These are phyloP conservation scores for Euproctis similis DNA, from an alignment of 2,888 invertebrate species.

Conservation along the genomic window DNA sequence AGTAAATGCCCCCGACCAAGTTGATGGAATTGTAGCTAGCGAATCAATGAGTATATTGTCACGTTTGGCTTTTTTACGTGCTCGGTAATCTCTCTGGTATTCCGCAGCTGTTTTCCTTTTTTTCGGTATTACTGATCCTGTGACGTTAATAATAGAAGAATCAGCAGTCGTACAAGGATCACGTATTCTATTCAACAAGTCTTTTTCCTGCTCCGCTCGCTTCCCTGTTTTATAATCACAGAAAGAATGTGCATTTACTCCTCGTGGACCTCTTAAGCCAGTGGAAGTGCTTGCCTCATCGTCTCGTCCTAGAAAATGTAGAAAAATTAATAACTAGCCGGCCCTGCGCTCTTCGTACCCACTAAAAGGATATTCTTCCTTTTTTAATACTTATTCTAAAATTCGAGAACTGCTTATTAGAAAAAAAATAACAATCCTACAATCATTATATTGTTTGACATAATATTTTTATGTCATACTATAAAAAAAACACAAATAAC, in stretches of 20 bases:
- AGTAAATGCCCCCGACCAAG: too few species aligned
- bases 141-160: conserved; percentile 1
- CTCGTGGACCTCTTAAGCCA: conserved; percentile 6
- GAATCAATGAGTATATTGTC: conserved; percentile 2
- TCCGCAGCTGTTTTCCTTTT: conserved; percentile 7
- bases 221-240: conserved; percentile 5
- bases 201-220: conserved; percentile 6
- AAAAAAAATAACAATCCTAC: too few species aligned
- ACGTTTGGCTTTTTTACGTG: conserved; percentile 4
- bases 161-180: conserved; percentile 1
- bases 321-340: too few species aligned
- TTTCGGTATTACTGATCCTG: conserved; percentile 2
- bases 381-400: too few species aligned
- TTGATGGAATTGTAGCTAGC: background rate
- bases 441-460: too few species aligned
- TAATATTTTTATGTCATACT: too few species aligned
- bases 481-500: too few species aligned
- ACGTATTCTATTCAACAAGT: conserved; percentile 1
- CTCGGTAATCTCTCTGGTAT: conserved; percentile 7
- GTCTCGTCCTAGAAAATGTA: conserved; percentile 2
- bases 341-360: too few species aligned
- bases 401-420: too few species aligned
- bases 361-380: too few species aligned
- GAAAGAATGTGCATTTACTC: conserved; percentile 5
- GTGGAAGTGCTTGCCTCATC: conserved; percentile 4